Percentiles rank a stretch among this genome's conserved stretches.
Evolutionary conservation across 2,113 vertebrate genomes (phyloP).

Genomic region (Marcusenius ussheri): DNA sequence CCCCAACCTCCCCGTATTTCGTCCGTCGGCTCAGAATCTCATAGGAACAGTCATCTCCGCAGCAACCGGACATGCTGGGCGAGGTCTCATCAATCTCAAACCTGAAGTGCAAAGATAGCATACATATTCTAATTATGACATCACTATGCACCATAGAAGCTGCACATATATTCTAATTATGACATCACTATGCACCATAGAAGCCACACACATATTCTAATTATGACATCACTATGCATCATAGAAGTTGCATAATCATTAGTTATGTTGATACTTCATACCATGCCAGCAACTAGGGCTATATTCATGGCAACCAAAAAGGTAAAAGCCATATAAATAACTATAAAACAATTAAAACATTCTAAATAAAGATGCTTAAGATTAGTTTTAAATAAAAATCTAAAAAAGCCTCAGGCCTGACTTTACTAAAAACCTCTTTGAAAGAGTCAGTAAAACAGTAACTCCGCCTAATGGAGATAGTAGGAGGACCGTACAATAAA

Average conservation of each 20-base stretch:
- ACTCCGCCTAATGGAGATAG: not conserved
- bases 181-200: not conserved
- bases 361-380: not conserved
- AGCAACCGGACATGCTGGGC: slow-evolving; percentile 84
- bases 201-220: too few relatives aligned
- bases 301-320: not conserved
- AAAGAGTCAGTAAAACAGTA: too few relatives aligned
- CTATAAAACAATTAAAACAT: not conserved
- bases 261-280: not conserved
- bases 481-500: not conserved
- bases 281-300: not conserved
- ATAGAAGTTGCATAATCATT: not conserved
- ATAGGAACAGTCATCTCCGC: slow-evolving; percentile 82
- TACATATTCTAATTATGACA: not conserved
- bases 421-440: not conserved
- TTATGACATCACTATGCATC: not conserved
- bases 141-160: not conserved
- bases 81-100: slow-evolving; percentile 86
- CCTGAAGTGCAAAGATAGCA: slow-evolving; percentile 43
- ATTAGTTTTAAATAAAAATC: not conserved
- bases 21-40: slow-evolving; percentile 86
- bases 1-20: slow-evolving; percentile 76
- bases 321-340: not conserved
- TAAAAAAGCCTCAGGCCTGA: not conserved
- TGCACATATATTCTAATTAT: not conserved